Conservation (phyloP, 2,888 invertebrate species). For the Troilus luridus region DNA sequence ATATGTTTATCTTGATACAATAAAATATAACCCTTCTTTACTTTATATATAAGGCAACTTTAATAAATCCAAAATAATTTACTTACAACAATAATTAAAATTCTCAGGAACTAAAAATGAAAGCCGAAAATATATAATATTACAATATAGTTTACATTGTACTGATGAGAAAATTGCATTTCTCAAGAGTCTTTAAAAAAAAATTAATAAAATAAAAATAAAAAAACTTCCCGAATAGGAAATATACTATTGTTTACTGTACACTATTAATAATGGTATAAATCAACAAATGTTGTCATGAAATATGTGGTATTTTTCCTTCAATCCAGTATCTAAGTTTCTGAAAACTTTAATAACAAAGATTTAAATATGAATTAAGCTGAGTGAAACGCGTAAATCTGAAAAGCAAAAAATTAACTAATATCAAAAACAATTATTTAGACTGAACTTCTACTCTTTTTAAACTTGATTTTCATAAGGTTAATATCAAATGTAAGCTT, state of each 20-base stretch:
- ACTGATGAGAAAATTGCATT: slow-evolving; percentile 3
- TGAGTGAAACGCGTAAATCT: not conserved
- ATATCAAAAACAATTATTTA: not conserved
- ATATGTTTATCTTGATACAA: slow-evolving; percentile 48
- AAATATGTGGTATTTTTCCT: not conserved
- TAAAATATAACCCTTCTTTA: slow-evolving; percentile 49
- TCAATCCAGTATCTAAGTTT: not conserved
- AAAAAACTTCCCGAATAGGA: not conserved
- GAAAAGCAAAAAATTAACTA: not conserved
- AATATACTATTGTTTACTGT: not conserved
- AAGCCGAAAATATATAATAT: slow-evolving; percentile 13
- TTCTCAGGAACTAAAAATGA: slow-evolving; percentile 47
- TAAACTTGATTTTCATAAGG: not conserved
- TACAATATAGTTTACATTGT: not conserved
- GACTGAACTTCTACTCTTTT: not conserved
- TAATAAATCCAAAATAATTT: slow-evolving; percentile 25
- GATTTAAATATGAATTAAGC: not conserved
- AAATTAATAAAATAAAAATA: not conserved
- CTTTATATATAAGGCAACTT: slow-evolving; percentile 53
- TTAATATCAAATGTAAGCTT: not conserved
- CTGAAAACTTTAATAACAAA: not conserved
- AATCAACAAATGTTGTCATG: not conserved
- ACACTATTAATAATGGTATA: not conserved
- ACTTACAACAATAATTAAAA: not conserved
- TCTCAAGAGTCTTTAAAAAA: slow-evolving; percentile 4